Conservation (phyloP, 2,113 vertebrate genomes). For the Pelecanoides urinatrix region DNA sequence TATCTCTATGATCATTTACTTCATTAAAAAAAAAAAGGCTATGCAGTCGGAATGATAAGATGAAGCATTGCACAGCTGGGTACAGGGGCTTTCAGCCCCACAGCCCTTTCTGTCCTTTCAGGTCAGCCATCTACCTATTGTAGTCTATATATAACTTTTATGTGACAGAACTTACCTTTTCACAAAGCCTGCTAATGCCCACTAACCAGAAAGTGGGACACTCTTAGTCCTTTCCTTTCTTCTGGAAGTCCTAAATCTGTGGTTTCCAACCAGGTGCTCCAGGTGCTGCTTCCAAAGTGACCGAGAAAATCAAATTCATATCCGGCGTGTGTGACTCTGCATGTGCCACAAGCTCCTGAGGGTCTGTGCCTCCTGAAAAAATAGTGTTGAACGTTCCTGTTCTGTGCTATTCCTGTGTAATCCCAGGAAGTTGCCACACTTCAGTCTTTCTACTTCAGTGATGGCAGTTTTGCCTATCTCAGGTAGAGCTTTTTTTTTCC, state of each 20-base stretch:
- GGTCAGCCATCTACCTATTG: neutral
- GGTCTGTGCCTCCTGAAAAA: neutral
- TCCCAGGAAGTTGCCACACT: neutral
- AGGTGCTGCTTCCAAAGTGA: neutral
- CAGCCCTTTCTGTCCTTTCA: neutral
- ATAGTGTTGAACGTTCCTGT: neutral
- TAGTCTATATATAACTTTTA: neutral
- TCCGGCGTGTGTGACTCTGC: neutral
- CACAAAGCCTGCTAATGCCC: neutral
- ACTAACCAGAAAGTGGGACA: neutral
- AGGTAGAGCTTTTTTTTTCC: neutral
- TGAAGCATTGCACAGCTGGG: neutral
- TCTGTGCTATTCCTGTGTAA: neutral
- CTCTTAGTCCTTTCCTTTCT: neutral
- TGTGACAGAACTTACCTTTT: rapidly evolving
- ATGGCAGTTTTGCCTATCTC: neutral
- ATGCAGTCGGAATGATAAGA: neutral
- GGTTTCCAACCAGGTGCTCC: neutral
- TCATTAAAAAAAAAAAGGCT: neutral
- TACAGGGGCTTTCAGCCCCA: neutral
- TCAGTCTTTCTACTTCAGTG: neutral
- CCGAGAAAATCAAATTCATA: rapidly evolving
- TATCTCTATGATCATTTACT: neutral
- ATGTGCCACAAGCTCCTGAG: neutral
- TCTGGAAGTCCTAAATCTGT: neutral